Conservation (phyloP, 2,888 invertebrate genomes). For the Lacanobia oleracea region DNA sequence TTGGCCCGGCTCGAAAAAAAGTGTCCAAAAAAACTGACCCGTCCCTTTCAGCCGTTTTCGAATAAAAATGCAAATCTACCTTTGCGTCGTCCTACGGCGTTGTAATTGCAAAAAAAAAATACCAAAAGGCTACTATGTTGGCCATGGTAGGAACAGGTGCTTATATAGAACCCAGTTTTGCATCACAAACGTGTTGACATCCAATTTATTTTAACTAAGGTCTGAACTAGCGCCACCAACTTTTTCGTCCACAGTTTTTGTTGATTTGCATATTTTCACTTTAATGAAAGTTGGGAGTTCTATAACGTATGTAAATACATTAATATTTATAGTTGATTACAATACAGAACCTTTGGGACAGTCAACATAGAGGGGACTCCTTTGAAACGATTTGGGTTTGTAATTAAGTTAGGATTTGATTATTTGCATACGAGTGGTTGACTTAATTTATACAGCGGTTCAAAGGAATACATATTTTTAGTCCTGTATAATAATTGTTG, state of each 20-base stretch:
- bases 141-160: conserved; percentile 56
- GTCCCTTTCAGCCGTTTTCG: conserved; percentile 71
- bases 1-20: conserved; percentile 57
- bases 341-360: conserved; percentile 72
- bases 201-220: conserved; percentile 79
- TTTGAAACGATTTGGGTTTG: conserved; percentile 69
- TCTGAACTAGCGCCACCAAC: conserved; percentile 69
- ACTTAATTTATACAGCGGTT: conserved; percentile 45
- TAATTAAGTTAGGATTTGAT: conserved; percentile 70
- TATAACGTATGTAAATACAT: conserved; percentile 74
- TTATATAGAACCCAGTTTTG: conserved; percentile 78
- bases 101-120: conserved; percentile 80
- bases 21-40: conserved; percentile 61
- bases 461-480: conserved; percentile 48
- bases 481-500: conserved; percentile 5
- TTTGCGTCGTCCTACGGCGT: conserved; percentile 76
- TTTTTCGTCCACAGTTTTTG: conserved; percentile 72
- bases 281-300: conserved; percentile 72
- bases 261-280: conserved; percentile 82
- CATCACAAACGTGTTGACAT: conserved; percentile 83
- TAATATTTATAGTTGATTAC: conserved; percentile 86
- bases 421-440: conserved; percentile 62
- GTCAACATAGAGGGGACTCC: conserved; percentile 58
- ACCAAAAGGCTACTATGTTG: conserved; percentile 65
- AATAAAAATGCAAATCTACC: conserved; percentile 87